phyloP scores from a whole-genome alignment of 1,140 invertebrate species.

The Aphis gossypii region DNA sequence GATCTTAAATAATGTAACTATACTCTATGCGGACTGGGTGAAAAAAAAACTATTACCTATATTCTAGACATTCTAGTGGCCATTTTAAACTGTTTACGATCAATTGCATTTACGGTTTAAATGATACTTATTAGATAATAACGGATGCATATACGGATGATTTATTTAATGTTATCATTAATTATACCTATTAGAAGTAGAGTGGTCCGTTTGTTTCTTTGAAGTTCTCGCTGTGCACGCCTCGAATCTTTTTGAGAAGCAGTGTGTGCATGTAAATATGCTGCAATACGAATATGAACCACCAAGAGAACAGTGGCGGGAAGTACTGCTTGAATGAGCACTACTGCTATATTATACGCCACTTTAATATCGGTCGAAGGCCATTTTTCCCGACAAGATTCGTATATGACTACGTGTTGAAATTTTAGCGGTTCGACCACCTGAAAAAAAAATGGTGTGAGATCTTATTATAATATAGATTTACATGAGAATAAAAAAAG shows the following conservation, averaged over 20 bases:
- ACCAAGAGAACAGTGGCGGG: conserved; percentile 68
- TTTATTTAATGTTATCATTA: neutral
- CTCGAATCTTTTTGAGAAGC: conserved; percentile 62
- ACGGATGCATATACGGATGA: neutral
- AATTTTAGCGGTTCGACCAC: conserved; percentile 64
- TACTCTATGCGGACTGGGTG: neutral
- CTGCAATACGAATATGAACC: conserved; percentile 68
- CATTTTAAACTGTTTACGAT: neutral
- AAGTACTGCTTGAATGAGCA: conserved; percentile 69
- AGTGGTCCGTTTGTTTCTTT: conserved; percentile 68
- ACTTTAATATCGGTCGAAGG: conserved; percentile 65
- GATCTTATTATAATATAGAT: neutral
- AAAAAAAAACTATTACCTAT: neutral
- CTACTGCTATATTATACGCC: conserved; percentile 66
- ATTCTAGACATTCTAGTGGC: neutral
- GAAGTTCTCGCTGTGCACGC: conserved; percentile 64
- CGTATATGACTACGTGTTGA: conserved; percentile 63
- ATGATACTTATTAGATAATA: neutral
- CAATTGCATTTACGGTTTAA: neutral
- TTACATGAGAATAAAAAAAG: neutral
- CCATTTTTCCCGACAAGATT: conserved; percentile 66
- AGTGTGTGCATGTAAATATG: conserved; percentile 64
- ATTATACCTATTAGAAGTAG: conserved; percentile 64
- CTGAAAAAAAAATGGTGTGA: conserved; percentile 58
- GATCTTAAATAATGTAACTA: neutral